Conservation (phyloP, 2,113 vertebrate species). For the Pelobates fuscus region DNA sequence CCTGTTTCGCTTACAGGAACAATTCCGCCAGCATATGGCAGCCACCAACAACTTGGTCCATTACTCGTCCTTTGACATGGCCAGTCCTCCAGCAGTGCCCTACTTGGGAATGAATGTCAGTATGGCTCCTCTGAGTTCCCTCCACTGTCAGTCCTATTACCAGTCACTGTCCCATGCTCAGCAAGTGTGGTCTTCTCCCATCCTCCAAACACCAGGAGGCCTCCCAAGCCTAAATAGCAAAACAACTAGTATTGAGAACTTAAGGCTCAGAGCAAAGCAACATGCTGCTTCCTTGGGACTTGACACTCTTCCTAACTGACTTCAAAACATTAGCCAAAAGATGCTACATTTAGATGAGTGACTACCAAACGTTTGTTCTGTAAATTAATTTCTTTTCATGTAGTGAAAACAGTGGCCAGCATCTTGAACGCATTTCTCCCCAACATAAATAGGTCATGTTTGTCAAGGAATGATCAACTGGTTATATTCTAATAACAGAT, state of each 20-base stretch:
- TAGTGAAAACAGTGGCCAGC: background rate
- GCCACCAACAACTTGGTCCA: conserved; percentile 98
- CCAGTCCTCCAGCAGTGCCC: conserved; percentile 82
- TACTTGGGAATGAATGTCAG: conserved; percentile 95
- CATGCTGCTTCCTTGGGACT: conserved; percentile 92
- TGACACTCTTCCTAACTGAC: conserved; percentile 92
- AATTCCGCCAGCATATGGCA: conserved; percentile 98
- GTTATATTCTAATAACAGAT: too few relatives aligned
- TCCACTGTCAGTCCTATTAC: conserved; percentile 97
- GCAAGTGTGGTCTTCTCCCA: conserved; percentile 91
- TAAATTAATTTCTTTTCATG: background rate
- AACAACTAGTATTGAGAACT: conserved; percentile 97
- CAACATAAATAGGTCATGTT: background rate
- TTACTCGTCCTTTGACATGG: conserved; percentile 95
- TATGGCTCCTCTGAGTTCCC: conserved; percentile 87
- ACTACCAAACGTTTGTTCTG: background rate
- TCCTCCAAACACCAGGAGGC: conserved; percentile 80
- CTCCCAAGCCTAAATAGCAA: conserved; percentile 94
- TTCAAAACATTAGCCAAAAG: background rate
- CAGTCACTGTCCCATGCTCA: conserved; percentile 93
- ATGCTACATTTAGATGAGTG: conserved; percentile 1
- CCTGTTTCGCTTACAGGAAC: conserved; percentile 97
- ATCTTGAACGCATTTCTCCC: background rate
- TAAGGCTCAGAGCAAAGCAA: conserved; percentile 94
- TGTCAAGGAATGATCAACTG: too few relatives aligned